A percentile compares a stretch with the other conserved stretches of the same genome.
Conservation (phyloP, 2,113 vertebrate genomes). For the Catharus fuscescens region DNA sequence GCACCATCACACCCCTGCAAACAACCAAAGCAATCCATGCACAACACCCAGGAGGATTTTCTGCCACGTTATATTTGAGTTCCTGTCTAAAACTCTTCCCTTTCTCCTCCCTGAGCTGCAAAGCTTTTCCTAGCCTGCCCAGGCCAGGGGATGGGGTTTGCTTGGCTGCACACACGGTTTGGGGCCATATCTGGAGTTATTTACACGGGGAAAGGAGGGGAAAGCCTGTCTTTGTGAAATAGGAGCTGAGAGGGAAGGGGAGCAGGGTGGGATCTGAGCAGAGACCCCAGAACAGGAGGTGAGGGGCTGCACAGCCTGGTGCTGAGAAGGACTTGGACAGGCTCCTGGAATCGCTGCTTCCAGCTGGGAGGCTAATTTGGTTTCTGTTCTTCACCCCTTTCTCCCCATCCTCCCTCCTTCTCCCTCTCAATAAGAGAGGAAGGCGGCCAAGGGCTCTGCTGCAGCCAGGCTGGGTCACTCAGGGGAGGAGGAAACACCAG, state of each 20-base stretch:
- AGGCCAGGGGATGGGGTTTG: neutral
- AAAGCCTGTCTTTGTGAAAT: neutral
- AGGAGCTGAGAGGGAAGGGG: neutral
- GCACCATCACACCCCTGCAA: neutral
- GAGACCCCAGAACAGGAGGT: neutral
- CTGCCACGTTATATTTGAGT: neutral
- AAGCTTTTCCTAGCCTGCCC: neutral
- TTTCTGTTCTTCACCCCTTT: neutral
- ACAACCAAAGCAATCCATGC: neutral
- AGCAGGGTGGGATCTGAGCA: neutral
- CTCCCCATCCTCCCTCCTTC: neutral
- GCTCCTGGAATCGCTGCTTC: neutral
- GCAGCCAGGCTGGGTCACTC: constrained; percentile 4
- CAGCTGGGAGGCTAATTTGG: constrained; percentile 49
- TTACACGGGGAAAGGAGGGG: neutral
- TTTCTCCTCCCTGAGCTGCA: neutral
- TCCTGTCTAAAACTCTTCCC: neutral
- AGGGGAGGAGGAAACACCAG: neutral
- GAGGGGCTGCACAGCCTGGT: neutral
- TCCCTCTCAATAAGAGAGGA: neutral
- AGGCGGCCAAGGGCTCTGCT: neutral
- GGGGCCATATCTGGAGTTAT: neutral
- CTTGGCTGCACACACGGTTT: neutral
- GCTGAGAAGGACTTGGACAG: neutral
- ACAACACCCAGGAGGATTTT: neutral